Percentiles rank a stretch among this genome's conserved stretches.
phyloP scores from a whole-genome alignment of 2,888 invertebrate species.

The Megalurothrips usitatus region DNA sequence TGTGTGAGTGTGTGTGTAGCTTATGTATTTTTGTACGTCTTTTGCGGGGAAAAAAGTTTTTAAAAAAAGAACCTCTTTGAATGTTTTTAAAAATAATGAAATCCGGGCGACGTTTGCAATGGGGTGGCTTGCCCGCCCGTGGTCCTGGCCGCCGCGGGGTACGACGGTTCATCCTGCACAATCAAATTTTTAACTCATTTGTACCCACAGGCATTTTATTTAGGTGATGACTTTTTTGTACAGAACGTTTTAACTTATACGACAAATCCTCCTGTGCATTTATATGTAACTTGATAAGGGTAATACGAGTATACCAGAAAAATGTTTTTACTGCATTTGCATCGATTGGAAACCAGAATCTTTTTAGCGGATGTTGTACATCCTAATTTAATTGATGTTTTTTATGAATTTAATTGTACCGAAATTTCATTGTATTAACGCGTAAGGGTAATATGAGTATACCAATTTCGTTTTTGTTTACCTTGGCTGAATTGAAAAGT shows the following conservation, averaged over 20 bases:
- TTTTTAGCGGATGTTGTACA: constrained; percentile 24
- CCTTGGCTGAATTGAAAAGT: constrained; percentile 3
- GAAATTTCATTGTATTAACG: constrained; percentile 21
- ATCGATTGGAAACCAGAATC: constrained; percentile 8
- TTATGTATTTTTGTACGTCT: constrained; percentile 25
- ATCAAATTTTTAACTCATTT: constrained; percentile 21
- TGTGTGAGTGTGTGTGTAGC: constrained; percentile 17
- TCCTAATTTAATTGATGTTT: constrained; percentile 18
- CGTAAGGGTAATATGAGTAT: constrained; percentile 25
- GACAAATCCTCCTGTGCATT: constrained; percentile 21
- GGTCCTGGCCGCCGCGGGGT: not conserved
- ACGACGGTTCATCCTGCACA: constrained; percentile 10
- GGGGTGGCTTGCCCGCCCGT: not conserved
- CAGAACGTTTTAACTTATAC: constrained; percentile 13
- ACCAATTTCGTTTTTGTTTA: constrained; percentile 9
- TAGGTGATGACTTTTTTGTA: constrained; percentile 20
- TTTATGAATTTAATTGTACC: constrained; percentile 20
- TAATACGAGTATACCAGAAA: constrained; percentile 26
- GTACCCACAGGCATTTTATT: constrained; percentile 26
- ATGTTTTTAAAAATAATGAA: no score
- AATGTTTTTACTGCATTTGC: constrained; percentile 25
- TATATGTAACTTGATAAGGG: constrained; percentile 22
- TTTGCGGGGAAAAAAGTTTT: constrained; percentile 22
- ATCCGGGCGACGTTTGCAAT: not conserved
- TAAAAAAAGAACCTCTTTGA: not conserved